A percentile compares a stretch with the other conserved stretches of the same genome.
Evolutionary conservation across 2,888 invertebrate species (phyloP).

Genomic region (Scotopteryx bipunctaria): DNA sequence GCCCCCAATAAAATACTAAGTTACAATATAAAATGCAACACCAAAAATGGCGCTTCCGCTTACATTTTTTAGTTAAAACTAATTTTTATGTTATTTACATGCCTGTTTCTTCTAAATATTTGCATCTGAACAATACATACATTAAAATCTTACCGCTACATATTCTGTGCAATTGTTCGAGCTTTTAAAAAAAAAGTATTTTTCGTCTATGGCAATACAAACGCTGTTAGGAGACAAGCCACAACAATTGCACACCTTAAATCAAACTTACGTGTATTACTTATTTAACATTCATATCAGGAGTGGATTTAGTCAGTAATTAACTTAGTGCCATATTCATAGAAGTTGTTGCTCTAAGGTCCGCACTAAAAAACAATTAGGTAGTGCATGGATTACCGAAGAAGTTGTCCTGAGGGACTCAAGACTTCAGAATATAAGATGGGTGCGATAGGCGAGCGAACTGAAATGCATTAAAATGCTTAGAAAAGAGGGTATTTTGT

Average conservation of each 20-base stretch:
- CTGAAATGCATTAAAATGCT: conserved; percentile 26
- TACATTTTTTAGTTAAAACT: conserved; percentile 37
- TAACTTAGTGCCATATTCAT: conserved; percentile 59
- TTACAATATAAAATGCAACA: conserved; percentile 65
- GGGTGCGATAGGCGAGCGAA: conserved; percentile 42
- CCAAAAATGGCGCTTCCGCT: conserved; percentile 59
- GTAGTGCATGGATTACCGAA: too few species aligned
- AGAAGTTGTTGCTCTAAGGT: conserved; percentile 31
- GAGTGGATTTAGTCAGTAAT: conserved; percentile 79
- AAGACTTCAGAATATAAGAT: background rate
- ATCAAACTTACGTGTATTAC: conserved; percentile 67
- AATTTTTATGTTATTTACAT: conserved; percentile 75
- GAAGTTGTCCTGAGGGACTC: background rate
- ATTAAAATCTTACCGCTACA: conserved; percentile 78
- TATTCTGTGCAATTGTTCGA: conserved; percentile 75
- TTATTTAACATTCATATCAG: conserved; percentile 59
- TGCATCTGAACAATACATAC: conserved; percentile 83
- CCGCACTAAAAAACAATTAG: conserved; percentile 2
- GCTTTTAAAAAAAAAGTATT: conserved; percentile 45
- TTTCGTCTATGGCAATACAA: conserved; percentile 55
- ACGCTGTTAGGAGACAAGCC: conserved; percentile 51
- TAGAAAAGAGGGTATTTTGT: conserved; percentile 31
- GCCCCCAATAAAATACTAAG: conserved; percentile 56
- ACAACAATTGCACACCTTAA: conserved; percentile 78
- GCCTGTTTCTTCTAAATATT: conserved; percentile 80